Evolutionary conservation across 2,797 vertebrate species (phyloP).

Genomic region (Spheniscus humboldti): DNA sequence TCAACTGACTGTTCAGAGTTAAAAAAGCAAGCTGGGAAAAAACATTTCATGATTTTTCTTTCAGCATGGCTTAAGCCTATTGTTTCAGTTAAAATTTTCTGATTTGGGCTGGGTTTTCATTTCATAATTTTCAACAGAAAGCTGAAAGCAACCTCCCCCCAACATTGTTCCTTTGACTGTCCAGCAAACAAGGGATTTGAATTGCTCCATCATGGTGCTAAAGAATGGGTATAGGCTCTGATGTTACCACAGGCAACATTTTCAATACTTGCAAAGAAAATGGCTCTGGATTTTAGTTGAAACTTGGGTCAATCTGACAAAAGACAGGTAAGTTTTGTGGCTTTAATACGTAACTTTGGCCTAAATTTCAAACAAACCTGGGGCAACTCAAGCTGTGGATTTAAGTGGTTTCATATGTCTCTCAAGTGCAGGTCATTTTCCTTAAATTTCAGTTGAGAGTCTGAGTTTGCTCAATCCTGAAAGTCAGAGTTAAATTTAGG

Average conservation of each 20-base stretch:
- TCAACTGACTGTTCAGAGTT: not conserved
- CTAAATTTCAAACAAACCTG: conserved; percentile 41
- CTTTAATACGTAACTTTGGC: conserved; percentile 6
- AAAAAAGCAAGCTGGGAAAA: not conserved
- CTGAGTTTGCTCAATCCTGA: conserved; percentile 17
- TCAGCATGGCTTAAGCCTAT: not conserved
- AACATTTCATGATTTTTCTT: not conserved
- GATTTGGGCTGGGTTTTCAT: not conserved
- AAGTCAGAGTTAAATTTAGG: conserved; percentile 39
- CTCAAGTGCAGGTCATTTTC: conserved; percentile 8
- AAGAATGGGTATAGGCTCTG: not conserved
- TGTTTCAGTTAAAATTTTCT: not conserved
- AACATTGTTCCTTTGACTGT: not conserved
- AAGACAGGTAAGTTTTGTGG: conserved; percentile 47
- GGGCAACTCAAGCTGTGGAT: not conserved
- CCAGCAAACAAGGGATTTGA: not conserved
- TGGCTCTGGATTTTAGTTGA: not conserved
- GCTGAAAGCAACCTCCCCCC: not conserved
- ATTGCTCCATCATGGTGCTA: not conserved
- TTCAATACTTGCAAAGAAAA: not conserved
- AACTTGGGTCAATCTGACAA: conserved; percentile 34
- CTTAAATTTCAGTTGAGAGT: conserved; percentile 17
- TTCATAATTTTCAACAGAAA: not conserved
- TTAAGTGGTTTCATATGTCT: conserved; percentile 49
- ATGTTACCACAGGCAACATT: not conserved